phyloP scores from a whole-genome alignment of 2,113 vertebrate genomes.

The Climacteris rufus region DNA sequence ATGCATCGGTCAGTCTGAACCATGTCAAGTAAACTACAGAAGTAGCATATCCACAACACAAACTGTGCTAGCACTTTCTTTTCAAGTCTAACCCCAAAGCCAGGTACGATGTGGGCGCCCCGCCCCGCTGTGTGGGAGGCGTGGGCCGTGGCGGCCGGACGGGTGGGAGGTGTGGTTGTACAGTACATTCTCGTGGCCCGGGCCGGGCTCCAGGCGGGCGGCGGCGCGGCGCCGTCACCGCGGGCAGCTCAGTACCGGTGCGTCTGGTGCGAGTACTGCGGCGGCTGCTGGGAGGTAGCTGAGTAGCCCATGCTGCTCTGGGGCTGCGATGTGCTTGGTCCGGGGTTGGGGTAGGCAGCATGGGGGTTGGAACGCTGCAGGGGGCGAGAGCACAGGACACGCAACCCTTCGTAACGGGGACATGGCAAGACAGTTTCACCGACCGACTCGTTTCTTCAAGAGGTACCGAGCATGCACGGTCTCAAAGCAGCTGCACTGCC shows the following conservation, averaged over 20 bases:
- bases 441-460: background rate
- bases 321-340: slow-evolving; percentile 99
- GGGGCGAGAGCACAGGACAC: slow-evolving; percentile 6
- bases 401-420: background rate
- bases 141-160: slow-evolving; percentile 69
- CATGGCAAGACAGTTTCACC: rapidly evolving
- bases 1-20: slow-evolving; percentile 80
- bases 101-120: slow-evolving; percentile 66
- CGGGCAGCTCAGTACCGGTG: slow-evolving; percentile 92
- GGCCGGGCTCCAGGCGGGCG: slow-evolving; percentile 65
- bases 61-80: slow-evolving; percentile 81
- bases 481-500: background rate
- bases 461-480: rapidly evolving
- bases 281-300: slow-evolving; percentile 99
- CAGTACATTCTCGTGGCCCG: slow-evolving; percentile 77
- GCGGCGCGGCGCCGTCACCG: slow-evolving; percentile 59
- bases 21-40: slow-evolving; percentile 85
- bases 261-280: slow-evolving; percentile 98
- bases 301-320: slow-evolving; percentile 99
- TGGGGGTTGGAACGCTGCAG: slow-evolving; percentile 97
- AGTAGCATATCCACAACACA: slow-evolving; percentile 84
- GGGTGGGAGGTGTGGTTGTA: slow-evolving; percentile 70
- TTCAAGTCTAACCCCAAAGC: slow-evolving; percentile 77
- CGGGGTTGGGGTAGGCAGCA: slow-evolving; percentile 99
- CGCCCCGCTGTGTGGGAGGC: slow-evolving; percentile 67